Base-by-base conservation (phyloP, 2,113 vertebrate species). In the Candoia aspera region DNA sequence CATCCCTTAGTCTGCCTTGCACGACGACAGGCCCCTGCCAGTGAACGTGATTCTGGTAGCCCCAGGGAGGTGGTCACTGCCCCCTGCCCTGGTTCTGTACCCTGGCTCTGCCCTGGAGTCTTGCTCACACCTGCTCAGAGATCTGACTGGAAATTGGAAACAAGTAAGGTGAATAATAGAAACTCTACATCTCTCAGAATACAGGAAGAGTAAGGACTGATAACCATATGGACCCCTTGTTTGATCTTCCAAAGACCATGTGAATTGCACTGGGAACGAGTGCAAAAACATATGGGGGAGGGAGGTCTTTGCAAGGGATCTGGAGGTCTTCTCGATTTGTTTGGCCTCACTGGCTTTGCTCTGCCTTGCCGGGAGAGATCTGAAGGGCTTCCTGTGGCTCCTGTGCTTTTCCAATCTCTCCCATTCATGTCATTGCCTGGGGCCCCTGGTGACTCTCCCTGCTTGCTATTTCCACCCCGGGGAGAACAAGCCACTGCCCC, bases 371-470 rank as follows among this genome's bases (percentile, higher is more conserved):
- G 62, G 62, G 62, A 64, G 26, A 24, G 26, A 29, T 1, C 62
- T 64, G 26, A 29, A 26, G 62, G 10, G 26, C 60, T 29, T 64
- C 26, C 62, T 29, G 11, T 29, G 64, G 64, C n/a, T 73, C 33
- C 3, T 49, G 49, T 73, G 64, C 13, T 49, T 49, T 49, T 49
- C 24, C 86, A 8, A 0, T n/a, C 11, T 94, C 94, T 94, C 90
- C 53, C 37, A 59, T 86, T 46, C 83, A 79, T 79, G 58, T 62
- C 92, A 12, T 62, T 90, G 59, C 86, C 87, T 0, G 0, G 94
- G 95, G 95, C 97, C 96, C 49, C 95, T 68, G 29, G 86, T 93
- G 91, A 93, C 91, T 93, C 90, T 0, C 55, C 8, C 90, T 73
- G 88, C 46, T 85, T 24, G 60, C 68, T 49, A 92, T 94, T 94